These are phyloP conservation scores for Tonatia bakeri DNA, from an alignment of 2,113 vertebrate genomes.

Conservation along the genomic window DNA sequence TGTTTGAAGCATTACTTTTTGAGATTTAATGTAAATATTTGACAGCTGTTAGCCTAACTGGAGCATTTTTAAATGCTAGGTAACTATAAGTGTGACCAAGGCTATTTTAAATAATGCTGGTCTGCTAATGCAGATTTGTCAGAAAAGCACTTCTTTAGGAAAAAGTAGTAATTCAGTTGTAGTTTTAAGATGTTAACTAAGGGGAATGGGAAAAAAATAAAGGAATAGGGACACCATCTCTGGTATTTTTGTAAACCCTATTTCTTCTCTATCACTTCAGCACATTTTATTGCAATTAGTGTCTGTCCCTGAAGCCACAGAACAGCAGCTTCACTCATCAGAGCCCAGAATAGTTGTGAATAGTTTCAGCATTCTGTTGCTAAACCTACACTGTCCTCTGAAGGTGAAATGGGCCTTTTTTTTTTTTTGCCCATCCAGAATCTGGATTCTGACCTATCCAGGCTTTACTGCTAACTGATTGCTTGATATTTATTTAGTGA, in stretches of 20 bases:
- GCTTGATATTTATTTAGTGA: not conserved
- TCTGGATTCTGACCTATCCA: not conserved
- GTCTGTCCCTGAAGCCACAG: not conserved
- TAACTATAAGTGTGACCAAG: not conserved
- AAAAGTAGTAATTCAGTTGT: not conserved
- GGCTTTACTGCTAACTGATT: slow-evolving; percentile 10
- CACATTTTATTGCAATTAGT: not conserved
- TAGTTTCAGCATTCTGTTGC: not conserved
- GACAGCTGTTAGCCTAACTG: not conserved
- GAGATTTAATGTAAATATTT: not conserved
- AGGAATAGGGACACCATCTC: not conserved
- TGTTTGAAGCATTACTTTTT: slow-evolving; percentile 6
- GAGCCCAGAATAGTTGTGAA: not conserved
- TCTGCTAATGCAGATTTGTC: not conserved
- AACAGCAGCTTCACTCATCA: not conserved
- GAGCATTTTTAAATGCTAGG: not conserved
- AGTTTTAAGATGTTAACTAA: slow-evolving; percentile 11
- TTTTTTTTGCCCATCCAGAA: not conserved
- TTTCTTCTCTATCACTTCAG: not conserved
- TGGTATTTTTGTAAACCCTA: not conserved
- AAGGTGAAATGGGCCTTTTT: slow-evolving; percentile 12
- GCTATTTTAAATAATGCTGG: not conserved
- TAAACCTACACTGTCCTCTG: not conserved
- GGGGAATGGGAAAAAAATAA: not conserved
- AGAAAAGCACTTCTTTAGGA: not conserved